Evolutionary conservation across 2,888 invertebrate species (phyloP), one percentile per base, ranked within the genome.

Genomic region (Boloria selene): DNA sequence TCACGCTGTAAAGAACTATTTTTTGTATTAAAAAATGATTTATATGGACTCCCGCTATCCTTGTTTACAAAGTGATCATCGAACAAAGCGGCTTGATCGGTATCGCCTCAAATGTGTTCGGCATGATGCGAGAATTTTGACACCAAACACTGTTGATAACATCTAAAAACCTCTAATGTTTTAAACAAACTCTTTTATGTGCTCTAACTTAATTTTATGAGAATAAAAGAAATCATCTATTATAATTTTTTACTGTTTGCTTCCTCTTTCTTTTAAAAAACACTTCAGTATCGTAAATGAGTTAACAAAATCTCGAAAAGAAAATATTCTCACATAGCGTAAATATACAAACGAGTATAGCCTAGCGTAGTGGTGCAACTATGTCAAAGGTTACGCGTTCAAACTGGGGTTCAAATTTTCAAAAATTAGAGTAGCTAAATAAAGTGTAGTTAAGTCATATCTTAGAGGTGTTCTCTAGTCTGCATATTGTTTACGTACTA

Each of bases 81-180:
- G 80, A 86, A 87, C 86, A 92, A 91, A 90, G 85, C 80, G 74
- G 72, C 72, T 66, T 86, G 90, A 89, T 90, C 79, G 61, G 70
- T 90, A 91, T 91, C 91, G 72, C 70, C 71, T 79, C 81, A 89
- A 90, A 89, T 90, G 88, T 75, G 82, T 88, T 87, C 90, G 79
- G 90, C 89, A 88, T 92, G 91, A 92, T 88, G 90, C 86, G 91
- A 89, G 89, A 90, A 78, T 90, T 91, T 90, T 92, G 91, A 92
- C 92, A 91, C 90, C 90, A 91, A 88, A 92, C 86, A 88, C 72
- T 38, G 65, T 16, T 74, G 92, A 92, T 92, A 92, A 87, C 77
- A 92, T 92, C 91, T 89, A 82, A 88, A 87, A 90, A 87, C 83
- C 81, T 78, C 90, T 92, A 91, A 91, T 91, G 90, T 90, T 92